phyloP scores from a whole-genome alignment of 1,140 invertebrate species.

The Drosophila ambigua region DNA sequence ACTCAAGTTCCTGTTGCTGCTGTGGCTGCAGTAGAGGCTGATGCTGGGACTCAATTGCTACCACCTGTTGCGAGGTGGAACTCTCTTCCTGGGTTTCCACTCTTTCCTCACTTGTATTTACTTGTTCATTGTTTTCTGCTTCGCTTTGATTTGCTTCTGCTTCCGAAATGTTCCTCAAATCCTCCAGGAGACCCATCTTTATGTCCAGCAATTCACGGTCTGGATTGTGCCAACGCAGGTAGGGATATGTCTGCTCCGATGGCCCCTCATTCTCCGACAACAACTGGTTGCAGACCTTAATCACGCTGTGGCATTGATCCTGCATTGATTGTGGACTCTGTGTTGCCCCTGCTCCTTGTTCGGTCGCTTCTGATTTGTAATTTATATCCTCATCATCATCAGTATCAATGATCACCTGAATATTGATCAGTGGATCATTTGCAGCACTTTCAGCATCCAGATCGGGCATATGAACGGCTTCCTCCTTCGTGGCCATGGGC shows the following conservation, averaged over 20 bases:
- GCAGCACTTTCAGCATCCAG: background rate
- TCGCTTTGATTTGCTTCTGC: background rate
- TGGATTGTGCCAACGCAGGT: conserved; percentile 57
- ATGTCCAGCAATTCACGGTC: background rate
- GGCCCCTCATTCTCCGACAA: background rate
- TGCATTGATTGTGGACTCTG: conserved; percentile 4
- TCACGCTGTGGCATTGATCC: conserved; percentile 28
- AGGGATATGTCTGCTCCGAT: conserved; percentile 16
- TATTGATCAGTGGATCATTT: background rate
- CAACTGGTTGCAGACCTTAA: background rate
- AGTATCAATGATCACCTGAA: background rate
- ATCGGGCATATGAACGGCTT: conserved; percentile 23
- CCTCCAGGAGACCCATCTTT: conserved; percentile 26
- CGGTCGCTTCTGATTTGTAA: no score
- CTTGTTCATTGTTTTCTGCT: conserved; percentile 4
- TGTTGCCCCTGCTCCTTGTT: background rate
- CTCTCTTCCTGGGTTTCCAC: no score
- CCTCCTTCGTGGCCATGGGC: background rate
- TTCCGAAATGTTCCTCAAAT: conserved; percentile 1
- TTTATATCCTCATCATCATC: background rate
- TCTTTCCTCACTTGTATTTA: background rate
- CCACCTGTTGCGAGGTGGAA: background rate
- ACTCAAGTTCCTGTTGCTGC: background rate
- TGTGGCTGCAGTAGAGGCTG: background rate
- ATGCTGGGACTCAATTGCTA: background rate